These are phyloP conservation scores for Platynereis dumerilii DNA, from an alignment of 2,888 invertebrate genomes.

Conservation along the genomic window DNA sequence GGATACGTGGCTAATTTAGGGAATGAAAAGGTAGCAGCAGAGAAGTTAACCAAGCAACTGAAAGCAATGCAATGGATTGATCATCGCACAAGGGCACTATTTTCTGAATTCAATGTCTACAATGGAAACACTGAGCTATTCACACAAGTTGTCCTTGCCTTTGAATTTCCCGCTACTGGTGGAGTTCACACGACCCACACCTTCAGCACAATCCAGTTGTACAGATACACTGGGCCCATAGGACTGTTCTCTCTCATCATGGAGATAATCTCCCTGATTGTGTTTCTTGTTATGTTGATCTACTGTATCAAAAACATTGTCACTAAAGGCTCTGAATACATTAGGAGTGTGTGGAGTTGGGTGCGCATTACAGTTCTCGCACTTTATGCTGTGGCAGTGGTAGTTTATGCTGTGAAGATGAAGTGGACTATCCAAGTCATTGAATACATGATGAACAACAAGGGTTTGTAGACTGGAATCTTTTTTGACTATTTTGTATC, in stretches of 20 bases:
- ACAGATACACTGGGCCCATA: not conserved
- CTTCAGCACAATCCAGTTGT: not conserved
- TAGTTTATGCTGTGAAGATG: not conserved
- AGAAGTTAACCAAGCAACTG: not conserved
- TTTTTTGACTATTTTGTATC: no score
- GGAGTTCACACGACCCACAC: not conserved
- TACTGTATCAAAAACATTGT: not conserved
- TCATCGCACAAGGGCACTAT: not conserved
- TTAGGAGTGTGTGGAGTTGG: not conserved
- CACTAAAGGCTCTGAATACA: not conserved
- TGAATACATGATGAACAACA: not conserved
- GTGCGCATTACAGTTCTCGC: not conserved
- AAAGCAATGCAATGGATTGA: conserved; percentile 2
- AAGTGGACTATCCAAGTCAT: not conserved
- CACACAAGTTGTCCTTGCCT: not conserved
- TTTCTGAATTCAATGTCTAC: not conserved
- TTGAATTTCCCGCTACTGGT: not conserved
- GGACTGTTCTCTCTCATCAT: not conserved
- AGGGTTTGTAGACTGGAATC: not conserved
- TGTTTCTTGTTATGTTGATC: not conserved
- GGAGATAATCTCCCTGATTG: not conserved
- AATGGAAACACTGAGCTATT: conserved; percentile 1
- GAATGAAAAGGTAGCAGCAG: not conserved
- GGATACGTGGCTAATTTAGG: conserved; percentile 4
- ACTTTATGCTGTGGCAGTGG: not conserved